Evolutionary conservation across 2,113 vertebrate genomes (phyloP), one percentile per base, ranked within the genome.

Genomic region (Corvus hawaiiensis): DNA sequence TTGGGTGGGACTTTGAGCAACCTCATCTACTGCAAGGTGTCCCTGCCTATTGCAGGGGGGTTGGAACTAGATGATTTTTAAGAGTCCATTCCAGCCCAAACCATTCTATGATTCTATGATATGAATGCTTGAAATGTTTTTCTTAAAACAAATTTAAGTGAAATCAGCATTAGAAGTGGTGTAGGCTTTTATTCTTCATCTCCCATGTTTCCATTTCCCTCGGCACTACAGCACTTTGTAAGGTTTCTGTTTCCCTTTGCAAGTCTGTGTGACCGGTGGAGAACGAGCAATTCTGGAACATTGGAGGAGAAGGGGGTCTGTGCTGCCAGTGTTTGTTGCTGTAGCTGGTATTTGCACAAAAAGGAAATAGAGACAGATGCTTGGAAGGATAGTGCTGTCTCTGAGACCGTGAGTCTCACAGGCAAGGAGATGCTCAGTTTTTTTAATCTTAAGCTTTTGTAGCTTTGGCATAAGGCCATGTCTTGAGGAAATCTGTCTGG

Each of bases 361-460:
- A 87, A 72, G 16, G 46, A 55, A 87, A n/a, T 3, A 28, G 32
- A 69, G 44, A 37, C 27, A 63, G 35, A 44, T 21, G 39, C 33
- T 22, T 73, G 28, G 23, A 55, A 87, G 62, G 75, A 51, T 27
- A 48, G 30, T 13, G 24, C 41, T 84, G 27, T 26, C 32, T 64
- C 51, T 41, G 54, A 74, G 49, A 85, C 30, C 41, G 13, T 0
- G 4, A 27, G 79, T 66, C 46, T 46, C 64, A 49, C 13, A 37
- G 37, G 43, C 44, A 80, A 23, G 0, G 0, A 75, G 39, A 39
- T 2, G 6, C 21, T 81, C 1, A 0, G 41, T 54, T 90, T 43
- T 89, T n/a, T 43, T 24, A 48, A n/a, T n/a, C 32, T 79, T 39
- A 67, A 67, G 44, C 12, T 82, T 61, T 78, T 82, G 39, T 35